Conservation (phyloP, 1,140 invertebrate genomes). For the Ostrea denselamellosa region DNA sequence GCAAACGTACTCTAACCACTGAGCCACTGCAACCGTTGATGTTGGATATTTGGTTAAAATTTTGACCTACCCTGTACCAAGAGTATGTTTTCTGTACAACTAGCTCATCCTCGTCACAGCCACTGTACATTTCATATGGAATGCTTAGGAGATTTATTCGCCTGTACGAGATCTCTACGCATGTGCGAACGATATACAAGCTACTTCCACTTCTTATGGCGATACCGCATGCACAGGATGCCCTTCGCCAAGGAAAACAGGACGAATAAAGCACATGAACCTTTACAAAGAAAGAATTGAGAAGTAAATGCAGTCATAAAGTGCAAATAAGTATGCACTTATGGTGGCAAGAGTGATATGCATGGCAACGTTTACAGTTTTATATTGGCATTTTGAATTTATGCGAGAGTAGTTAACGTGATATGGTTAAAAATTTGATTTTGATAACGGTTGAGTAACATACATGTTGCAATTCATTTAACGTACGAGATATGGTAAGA, state of each 20-base stretch:
- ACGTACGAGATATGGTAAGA: too few species aligned
- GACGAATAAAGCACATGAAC: background rate
- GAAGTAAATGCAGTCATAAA: background rate
- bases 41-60: background rate
- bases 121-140: background rate
- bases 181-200: background rate
- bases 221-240: slow-evolving; percentile 1
- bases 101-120: background rate
- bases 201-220: background rate
- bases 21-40: too few species aligned
- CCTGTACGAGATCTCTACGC: background rate
- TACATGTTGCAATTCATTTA: too few species aligned
- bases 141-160: background rate
- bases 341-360: too few species aligned
- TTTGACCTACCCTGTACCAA: background rate
- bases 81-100: background rate
- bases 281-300: background rate
- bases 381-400: too few species aligned
- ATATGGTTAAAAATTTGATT: too few species aligned
- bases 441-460: too few species aligned
- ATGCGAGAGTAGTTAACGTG: too few species aligned
- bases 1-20: too few species aligned
- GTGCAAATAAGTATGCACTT: too few species aligned
- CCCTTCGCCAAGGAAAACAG: background rate
- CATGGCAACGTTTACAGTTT: too few species aligned